Conservation (phyloP, 1,140 invertebrate genomes). For the Portunus trituberculatus region DNA sequence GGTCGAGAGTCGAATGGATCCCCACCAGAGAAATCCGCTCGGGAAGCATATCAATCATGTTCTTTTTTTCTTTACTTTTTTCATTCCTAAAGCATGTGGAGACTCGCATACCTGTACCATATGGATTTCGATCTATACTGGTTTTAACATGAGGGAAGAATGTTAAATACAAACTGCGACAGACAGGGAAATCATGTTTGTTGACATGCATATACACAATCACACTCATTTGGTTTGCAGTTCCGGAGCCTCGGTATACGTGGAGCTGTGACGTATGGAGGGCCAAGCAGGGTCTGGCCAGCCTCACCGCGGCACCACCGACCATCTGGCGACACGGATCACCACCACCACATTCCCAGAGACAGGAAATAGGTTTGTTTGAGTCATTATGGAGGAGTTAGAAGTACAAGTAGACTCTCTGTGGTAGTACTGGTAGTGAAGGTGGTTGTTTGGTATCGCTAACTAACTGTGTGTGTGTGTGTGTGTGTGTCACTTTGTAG, state of each 20-base stretch:
- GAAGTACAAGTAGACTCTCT: too few species aligned
- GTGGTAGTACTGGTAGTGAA: not conserved
- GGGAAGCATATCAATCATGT: conserved; percentile 68
- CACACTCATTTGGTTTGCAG: too few species aligned
- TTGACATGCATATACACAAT: too few species aligned
- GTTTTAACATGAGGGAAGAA: too few species aligned
- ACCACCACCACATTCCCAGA: too few species aligned
- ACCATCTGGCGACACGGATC: not conserved
- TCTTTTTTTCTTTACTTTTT: conserved; percentile 29
- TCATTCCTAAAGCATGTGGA: not conserved
- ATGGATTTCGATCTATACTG: not conserved
- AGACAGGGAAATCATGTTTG: too few species aligned
- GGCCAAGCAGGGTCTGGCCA: not conserved
- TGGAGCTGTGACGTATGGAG: not conserved
- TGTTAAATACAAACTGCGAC: too few species aligned
- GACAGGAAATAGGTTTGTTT: too few species aligned
- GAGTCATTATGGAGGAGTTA: too few species aligned
- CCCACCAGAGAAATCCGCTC: conserved; percentile 68
- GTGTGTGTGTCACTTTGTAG: too few species aligned
- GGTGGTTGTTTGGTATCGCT: not conserved
- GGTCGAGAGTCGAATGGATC: conserved; percentile 49
- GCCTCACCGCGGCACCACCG: not conserved
- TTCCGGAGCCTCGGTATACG: not conserved
- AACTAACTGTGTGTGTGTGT: not conserved
- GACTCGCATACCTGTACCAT: conserved; percentile 32